Percentiles rank a stretch among this genome's conserved stretches.
These are phyloP conservation scores for Cassiopea xamachana DNA, from an alignment of 30 jellyfish, hydroid and myxozoan genomes.

Conservation along the genomic window DNA sequence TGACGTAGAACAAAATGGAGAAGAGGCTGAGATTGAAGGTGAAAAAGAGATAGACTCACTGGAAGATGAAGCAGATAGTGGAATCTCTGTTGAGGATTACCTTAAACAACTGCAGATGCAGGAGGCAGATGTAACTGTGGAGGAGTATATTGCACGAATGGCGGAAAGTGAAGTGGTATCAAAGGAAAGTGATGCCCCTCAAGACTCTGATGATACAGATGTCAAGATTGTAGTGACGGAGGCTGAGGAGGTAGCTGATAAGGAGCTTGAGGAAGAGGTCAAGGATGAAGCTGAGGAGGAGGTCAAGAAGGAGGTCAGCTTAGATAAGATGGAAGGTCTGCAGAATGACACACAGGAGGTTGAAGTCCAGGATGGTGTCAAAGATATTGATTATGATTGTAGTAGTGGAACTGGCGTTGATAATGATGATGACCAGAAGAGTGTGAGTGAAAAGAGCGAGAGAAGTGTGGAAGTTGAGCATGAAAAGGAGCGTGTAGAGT, in stretches of 20 bases:
- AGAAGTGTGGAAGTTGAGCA: neutral
- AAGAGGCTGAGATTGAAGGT: neutral
- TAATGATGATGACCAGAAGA: neutral
- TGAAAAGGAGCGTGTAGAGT: constrained; percentile 23
- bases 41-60: constrained; percentile 1
- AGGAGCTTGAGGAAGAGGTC: neutral
- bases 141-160: constrained; percentile 47
- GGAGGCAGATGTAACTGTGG: constrained; percentile 17
- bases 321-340: neutral
- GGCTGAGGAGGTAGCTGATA: neutral
- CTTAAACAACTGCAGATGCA: constrained; percentile 17
- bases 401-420: neutral
- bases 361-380: neutral
- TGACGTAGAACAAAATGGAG: neutral
- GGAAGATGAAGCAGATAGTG: constrained; percentile 56
- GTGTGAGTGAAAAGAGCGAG: neutral
- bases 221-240: neutral
- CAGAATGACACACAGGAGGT: neutral
- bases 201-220: neutral
- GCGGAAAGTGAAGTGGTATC: neutral
- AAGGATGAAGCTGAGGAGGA: neutral
- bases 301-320: neutral
- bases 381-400: neutral
- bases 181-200: neutral
- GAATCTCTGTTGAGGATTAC: constrained; percentile 61